Percentiles rank a stretch among this genome's conserved stretches.
These are phyloP conservation scores for Atopsyche davidsoni DNA, from an alignment of 1,140 invertebrate genomes.

Conservation along the genomic window DNA sequence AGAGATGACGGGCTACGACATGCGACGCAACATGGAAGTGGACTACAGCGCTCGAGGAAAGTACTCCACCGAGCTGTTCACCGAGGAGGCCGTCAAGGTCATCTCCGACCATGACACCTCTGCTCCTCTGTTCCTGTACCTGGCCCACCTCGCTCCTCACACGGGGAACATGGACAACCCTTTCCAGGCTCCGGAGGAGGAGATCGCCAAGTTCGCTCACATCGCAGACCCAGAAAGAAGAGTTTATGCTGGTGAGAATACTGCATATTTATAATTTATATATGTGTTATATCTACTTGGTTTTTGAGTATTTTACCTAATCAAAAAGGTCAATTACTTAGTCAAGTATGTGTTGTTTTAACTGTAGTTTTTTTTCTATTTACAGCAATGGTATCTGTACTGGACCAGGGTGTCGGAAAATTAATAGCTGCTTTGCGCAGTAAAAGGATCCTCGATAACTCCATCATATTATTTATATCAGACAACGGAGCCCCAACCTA, in stretches of 20 bases:
- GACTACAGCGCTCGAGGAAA: constrained; percentile 54
- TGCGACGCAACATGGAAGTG: constrained; percentile 56
- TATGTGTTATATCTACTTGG: constrained; percentile 3
- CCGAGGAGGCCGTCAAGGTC: constrained; percentile 37
- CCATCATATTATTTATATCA: constrained; percentile 68
- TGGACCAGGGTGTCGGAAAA: constrained; percentile 78
- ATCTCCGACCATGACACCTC: constrained; percentile 58
- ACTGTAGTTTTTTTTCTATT: constrained; percentile 28
- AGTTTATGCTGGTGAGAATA: constrained; percentile 67
- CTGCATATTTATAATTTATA: too few relatives aligned
- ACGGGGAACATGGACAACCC: constrained; percentile 60
- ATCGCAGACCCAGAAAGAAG: constrained; percentile 67
- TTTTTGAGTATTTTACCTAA: constrained; percentile 4
- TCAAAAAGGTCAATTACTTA: too few relatives aligned
- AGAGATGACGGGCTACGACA: constrained; percentile 56
- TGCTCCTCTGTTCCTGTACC: constrained; percentile 69
- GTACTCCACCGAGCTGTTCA: constrained; percentile 24
- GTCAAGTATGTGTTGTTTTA: not conserved
- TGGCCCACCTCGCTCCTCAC: constrained; percentile 77
- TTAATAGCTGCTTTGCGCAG: constrained; percentile 63
- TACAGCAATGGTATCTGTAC: constrained; percentile 77
- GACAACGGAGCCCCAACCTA: constrained; percentile 77
- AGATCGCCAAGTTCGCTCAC: constrained; percentile 65
- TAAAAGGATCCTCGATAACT: constrained; percentile 50
- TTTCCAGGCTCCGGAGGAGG: constrained; percentile 71